These are phyloP conservation scores for Botrylloides violaceus DNA, from an alignment of 23 tunicate species.

Conservation along the genomic window DNA sequence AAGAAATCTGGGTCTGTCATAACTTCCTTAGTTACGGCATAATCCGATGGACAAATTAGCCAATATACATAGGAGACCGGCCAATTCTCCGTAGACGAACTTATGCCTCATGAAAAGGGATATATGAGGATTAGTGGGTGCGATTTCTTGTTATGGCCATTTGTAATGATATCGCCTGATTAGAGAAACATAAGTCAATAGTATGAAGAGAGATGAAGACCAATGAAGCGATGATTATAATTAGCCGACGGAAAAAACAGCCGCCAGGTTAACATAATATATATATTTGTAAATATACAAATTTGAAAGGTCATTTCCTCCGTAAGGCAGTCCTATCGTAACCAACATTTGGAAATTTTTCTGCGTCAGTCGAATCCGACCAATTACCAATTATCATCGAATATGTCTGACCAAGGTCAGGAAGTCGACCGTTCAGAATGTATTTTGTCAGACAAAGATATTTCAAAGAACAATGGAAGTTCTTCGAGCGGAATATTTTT, in stretches of 20 bases:
- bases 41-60: background rate
- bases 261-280: background rate
- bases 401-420: no score
- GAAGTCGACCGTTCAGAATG: no score
- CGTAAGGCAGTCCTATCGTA: no score
- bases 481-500: no score
- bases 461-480: no score
- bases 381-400: no score
- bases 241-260: background rate
- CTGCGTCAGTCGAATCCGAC: no score
- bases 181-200: background rate
- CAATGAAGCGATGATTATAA: background rate
- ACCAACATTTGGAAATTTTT: no score
- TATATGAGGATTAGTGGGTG: background rate
- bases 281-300: background rate
- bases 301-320: no score
- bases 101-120: background rate
- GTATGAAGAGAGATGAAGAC: background rate
- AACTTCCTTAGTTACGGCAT: no score
- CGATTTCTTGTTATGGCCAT: background rate
- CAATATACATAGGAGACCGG: conserved; percentile 5
- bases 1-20: no score
- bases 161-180: background rate
- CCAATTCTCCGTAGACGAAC: background rate
- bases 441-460: no score